A percentile compares a stretch with the other conserved stretches of the same genome.
phyloP scores from a whole-genome alignment of 1,140 invertebrate species.

The Aradophagus sp. region DNA sequence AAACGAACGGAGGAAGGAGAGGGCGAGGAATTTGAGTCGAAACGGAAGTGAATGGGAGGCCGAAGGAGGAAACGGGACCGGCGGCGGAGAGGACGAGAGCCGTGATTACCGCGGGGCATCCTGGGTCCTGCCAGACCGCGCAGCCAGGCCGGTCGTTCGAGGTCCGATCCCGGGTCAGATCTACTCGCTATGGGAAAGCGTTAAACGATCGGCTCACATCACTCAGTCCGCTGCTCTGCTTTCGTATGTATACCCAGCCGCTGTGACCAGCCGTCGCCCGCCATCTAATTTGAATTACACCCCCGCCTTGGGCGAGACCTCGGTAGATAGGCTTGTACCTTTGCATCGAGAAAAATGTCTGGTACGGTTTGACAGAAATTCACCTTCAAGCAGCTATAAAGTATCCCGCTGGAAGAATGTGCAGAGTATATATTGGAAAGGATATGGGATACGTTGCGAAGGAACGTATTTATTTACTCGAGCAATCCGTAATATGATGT shows the following conservation, averaged over 20 bases:
- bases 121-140: slow-evolving; percentile 65
- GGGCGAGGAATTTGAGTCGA: too few species aligned
- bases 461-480: too few species aligned
- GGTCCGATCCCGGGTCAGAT: slow-evolving; percentile 74
- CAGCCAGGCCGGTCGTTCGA: slow-evolving; percentile 58
- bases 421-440: too few species aligned
- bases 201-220: slow-evolving; percentile 76
- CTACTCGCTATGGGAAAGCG: slow-evolving; percentile 73
- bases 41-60: slow-evolving; percentile 33
- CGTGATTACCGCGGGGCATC: slow-evolving; percentile 73
- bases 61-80: slow-evolving; percentile 54
- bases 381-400: too few species aligned
- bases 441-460: too few species aligned
- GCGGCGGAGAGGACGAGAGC: slow-evolving; percentile 58
- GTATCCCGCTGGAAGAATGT: too few species aligned
- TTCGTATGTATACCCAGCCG: slow-evolving; percentile 54
- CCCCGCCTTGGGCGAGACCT: too few species aligned
- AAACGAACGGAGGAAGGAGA: slow-evolving; percentile 14
- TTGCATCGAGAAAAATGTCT: too few species aligned
- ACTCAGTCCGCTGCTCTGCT: slow-evolving; percentile 71
- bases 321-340: too few species aligned
- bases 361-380: too few species aligned
- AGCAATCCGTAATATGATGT: too few species aligned
- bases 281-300: slow-evolving; percentile 53
- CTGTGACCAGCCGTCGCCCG: too few species aligned